A percentile compares a stretch with the other conserved stretches of the same genome.
These are phyloP conservation scores for Mus pahari DNA, from an alignment of 2,113 vertebrate species.

Conservation along the genomic window DNA sequence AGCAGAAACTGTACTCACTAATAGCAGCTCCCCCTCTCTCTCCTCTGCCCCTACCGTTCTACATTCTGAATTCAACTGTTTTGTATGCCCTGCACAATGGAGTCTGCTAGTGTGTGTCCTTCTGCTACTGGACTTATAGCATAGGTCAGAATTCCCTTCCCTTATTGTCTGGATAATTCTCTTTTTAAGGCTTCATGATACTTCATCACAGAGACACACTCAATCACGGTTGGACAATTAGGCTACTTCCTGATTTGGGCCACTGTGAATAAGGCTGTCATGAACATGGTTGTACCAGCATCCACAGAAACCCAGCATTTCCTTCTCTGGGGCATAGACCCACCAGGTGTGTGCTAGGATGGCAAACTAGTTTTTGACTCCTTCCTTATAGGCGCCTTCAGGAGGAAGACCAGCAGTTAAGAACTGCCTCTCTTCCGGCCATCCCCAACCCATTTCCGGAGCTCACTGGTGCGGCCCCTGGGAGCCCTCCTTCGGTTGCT, in stretches of 20 bases:
- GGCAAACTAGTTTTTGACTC: conserved; percentile 39
- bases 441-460: conserved; percentile 99
- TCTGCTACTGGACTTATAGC: neutral
- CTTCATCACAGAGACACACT: accelerated
- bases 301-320: neutral
- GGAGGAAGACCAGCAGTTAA: conserved; percentile 94
- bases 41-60: accelerated
- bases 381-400: conserved; percentile 91
- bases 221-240: accelerated
- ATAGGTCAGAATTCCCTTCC: neutral
- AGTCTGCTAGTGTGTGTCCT: neutral
- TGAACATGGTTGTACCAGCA: accelerated
- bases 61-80: accelerated
- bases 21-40: no score
- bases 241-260: neutral
- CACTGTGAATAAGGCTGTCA: no score
- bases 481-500: conserved; percentile 91
- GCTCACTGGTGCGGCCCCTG: conserved; percentile 91
- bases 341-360: accelerated
- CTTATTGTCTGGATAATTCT: neutral
- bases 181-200: accelerated
- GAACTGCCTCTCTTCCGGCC: conserved; percentile 96
- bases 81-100: accelerated
- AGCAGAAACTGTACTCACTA: neutral
- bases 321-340: neutral